phyloP scores from a whole-genome alignment of 2,113 vertebrate species.

The Forbesichthys papilliferus region DNA sequence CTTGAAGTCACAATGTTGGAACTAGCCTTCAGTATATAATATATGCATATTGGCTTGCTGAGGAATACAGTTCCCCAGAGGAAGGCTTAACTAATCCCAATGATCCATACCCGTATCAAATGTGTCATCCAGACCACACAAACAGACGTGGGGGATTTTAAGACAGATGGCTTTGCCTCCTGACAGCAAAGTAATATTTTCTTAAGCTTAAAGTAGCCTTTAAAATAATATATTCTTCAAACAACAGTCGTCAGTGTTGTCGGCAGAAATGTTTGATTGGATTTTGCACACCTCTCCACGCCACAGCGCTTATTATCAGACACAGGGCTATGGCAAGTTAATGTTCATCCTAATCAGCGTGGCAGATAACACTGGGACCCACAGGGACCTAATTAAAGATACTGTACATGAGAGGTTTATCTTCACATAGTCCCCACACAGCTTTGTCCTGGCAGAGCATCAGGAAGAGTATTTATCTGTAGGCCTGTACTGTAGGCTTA shows the following conservation, averaged over 20 bases:
- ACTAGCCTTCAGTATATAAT: constrained; percentile 33
- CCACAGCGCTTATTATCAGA: constrained; percentile 51
- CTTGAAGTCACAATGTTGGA: constrained; percentile 13
- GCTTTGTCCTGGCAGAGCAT: constrained; percentile 49
- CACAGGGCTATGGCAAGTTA: constrained; percentile 60
- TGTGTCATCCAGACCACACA: constrained; percentile 57
- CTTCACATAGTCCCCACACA: constrained; percentile 42
- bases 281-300: constrained; percentile 42
- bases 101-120: constrained; percentile 61
- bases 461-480: constrained; percentile 24
- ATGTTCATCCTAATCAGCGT: constrained; percentile 75
- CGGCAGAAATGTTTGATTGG: constrained; percentile 25
- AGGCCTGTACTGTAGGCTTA: too few species aligned
- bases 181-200: constrained; percentile 17
- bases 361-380: constrained; percentile 68
- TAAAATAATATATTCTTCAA: constrained; percentile 22
- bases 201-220: constrained; percentile 21
- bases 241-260: constrained; percentile 32
- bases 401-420: constrained; percentile 70
- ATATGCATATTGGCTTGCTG: constrained; percentile 39
- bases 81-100: constrained; percentile 64
- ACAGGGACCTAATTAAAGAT: constrained; percentile 79
- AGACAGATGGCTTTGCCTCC: constrained; percentile 34
- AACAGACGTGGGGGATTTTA: constrained; percentile 40
- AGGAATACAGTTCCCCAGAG: constrained; percentile 44